phyloP scores from a whole-genome alignment of 2,888 invertebrate genomes.

The Cosmorhoe ocellata region DNA sequence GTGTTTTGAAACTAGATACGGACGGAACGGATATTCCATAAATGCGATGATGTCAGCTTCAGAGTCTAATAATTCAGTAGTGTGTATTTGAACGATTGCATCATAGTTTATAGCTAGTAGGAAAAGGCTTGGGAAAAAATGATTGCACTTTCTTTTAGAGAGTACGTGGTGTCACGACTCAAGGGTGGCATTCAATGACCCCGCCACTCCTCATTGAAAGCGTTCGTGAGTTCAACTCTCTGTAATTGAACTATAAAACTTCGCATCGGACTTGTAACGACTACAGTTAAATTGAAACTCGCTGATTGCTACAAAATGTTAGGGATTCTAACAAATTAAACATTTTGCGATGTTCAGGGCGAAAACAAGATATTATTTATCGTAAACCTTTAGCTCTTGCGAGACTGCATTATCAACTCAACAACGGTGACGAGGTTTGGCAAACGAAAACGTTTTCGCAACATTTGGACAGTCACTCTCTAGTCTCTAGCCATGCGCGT shows the following conservation, averaged over 20 bases:
- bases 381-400: background rate
- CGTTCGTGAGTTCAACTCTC: slow-evolving; percentile 28
- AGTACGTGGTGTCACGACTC: slow-evolving; percentile 8
- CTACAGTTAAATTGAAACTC: slow-evolving; percentile 31
- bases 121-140: background rate
- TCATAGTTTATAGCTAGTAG: too few species aligned
- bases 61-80: too few species aligned
- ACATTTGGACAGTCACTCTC: too few species aligned
- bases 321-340: slow-evolving; percentile 27
- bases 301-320: slow-evolving; percentile 26
- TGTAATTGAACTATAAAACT: slow-evolving; percentile 35
- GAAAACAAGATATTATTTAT: slow-evolving; percentile 1
- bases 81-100: too few species aligned
- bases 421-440: too few species aligned
- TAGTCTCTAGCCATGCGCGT: too few species aligned
- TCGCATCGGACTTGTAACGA: slow-evolving; percentile 28
- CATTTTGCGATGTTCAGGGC: slow-evolving; percentile 4
- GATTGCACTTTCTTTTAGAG: slow-evolving; percentile 8
- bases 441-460: too few species aligned
- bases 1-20: slow-evolving; percentile 6
- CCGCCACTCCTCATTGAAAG: slow-evolving; percentile 20
- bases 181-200: slow-evolving; percentile 18
- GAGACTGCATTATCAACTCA: too few species aligned
- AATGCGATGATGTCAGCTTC: background rate
- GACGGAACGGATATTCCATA: background rate